A percentile compares a stretch with the other conserved stretches of the same genome.
phyloP scores from a whole-genome alignment of 2,888 invertebrate species.

The Xestia c-nigrum region DNA sequence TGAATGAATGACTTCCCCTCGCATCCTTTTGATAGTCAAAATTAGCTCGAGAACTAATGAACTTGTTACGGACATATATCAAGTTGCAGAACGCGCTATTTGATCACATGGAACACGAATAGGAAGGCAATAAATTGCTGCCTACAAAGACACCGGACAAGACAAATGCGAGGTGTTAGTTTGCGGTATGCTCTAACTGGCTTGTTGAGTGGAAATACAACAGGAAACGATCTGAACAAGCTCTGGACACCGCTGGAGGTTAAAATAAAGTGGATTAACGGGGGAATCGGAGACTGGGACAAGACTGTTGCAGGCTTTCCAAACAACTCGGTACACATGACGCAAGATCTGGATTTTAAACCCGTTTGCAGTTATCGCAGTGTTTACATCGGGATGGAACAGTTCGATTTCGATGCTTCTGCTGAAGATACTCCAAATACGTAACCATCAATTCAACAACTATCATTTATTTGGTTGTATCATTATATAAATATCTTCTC shows the following conservation, averaged over 20 bases:
- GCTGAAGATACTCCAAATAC: constrained; percentile 14
- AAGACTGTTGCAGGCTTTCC: constrained; percentile 66
- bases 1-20: constrained; percentile 79
- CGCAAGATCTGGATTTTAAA: constrained; percentile 62
- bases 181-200: constrained; percentile 70
- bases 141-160: constrained; percentile 80
- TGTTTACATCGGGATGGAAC: constrained; percentile 49
- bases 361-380: constrained; percentile 42
- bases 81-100: constrained; percentile 73
- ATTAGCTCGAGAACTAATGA: constrained; percentile 83
- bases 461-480: background rate
- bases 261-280: constrained; percentile 72
- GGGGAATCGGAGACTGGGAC: constrained; percentile 62
- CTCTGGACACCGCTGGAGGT: constrained; percentile 63
- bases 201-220: constrained; percentile 75
- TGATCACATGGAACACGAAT: constrained; percentile 79
- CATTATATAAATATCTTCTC: background rate
- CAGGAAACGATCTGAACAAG: constrained; percentile 72
- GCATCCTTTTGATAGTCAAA: constrained; percentile 76
- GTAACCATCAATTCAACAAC: background rate
- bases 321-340: constrained; percentile 60
- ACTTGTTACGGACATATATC: constrained; percentile 80
- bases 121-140: constrained; percentile 80
- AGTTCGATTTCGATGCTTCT: constrained; percentile 22
- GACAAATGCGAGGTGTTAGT: constrained; percentile 81